Evolutionary conservation across 1,140 invertebrate genomes (phyloP).

Genomic region (Delia radicum): DNA sequence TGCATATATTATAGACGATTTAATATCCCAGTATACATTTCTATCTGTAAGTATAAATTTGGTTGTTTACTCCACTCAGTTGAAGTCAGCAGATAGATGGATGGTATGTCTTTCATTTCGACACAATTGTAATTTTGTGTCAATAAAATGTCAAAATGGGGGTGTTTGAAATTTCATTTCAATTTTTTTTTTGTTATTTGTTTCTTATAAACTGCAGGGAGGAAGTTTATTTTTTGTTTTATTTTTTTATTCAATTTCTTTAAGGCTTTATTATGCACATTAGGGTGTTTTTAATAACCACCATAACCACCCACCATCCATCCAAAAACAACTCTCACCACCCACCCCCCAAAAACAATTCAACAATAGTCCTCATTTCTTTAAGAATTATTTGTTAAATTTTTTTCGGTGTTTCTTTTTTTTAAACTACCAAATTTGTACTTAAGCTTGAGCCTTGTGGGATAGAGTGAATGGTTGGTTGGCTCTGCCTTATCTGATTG

Average conservation of each 20-base stretch:
- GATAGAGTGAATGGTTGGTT: neutral
- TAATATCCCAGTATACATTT: neutral
- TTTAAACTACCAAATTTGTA: neutral
- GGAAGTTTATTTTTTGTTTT: neutral
- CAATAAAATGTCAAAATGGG: neutral
- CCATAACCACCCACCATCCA: neutral
- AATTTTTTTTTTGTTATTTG: neutral
- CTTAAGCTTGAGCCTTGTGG: neutral
- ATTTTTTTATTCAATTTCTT: neutral
- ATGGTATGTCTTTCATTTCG: neutral
- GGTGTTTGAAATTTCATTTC: neutral
- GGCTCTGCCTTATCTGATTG: too few relatives aligned
- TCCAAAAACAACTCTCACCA: neutral
- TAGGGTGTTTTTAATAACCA: constrained; percentile 17
- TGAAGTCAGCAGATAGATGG: too few relatives aligned
- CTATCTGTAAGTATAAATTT: neutral
- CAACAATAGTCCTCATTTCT: neutral
- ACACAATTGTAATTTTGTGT: neutral
- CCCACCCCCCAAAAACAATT: neutral
- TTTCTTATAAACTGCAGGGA: neutral
- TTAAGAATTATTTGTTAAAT: neutral
- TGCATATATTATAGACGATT: neutral
- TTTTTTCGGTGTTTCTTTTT: neutral
- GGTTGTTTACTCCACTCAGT: neutral
- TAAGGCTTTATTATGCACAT: constrained; percentile 15